These are phyloP conservation scores for Dicerorhinus sumatrensis DNA, from an alignment of 2,113 vertebrate species.

Conservation along the genomic window DNA sequence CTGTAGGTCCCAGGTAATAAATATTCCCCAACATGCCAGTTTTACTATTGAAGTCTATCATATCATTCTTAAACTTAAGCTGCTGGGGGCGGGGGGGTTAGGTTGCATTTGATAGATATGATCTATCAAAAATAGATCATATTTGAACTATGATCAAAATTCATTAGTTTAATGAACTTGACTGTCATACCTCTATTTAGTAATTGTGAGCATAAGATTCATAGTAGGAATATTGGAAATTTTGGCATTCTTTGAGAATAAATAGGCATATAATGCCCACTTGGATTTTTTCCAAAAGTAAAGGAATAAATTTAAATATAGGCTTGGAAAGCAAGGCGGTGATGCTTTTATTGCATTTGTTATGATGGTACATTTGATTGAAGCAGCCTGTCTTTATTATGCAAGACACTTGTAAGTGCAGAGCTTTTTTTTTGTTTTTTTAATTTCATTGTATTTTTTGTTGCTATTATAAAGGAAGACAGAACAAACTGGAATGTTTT, in stretches of 20 bases:
- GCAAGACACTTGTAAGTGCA: neutral
- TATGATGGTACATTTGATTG: slow-evolving; percentile 66
- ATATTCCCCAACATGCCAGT: slow-evolving; percentile 32
- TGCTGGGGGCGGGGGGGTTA: slow-evolving; percentile 72
- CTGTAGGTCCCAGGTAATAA: slow-evolving; percentile 71
- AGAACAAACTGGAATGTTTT: slow-evolving; percentile 88
- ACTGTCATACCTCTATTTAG: slow-evolving; percentile 82
- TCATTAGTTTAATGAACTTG: slow-evolving; percentile 80
- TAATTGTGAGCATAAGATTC: slow-evolving; percentile 11
- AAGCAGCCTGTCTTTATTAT: slow-evolving; percentile 60
- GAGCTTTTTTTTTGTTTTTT: neutral
- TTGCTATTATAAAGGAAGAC: slow-evolving; percentile 77
- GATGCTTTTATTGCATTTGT: slow-evolving; percentile 40
- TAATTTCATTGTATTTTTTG: slow-evolving; percentile 64
- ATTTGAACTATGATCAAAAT: too few relatives aligned
- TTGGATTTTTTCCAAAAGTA: neutral
- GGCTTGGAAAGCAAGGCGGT: neutral
- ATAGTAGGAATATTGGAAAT: slow-evolving; percentile 59
- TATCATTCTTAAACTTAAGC: slow-evolving; percentile 67
- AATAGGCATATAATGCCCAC: slow-evolving; percentile 65
- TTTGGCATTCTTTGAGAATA: slow-evolving; percentile 72
- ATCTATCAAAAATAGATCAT: too few relatives aligned
- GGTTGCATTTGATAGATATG: slow-evolving; percentile 60
- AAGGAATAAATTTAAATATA: neutral
- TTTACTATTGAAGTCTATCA: slow-evolving; percentile 65